Evolutionary conservation across 30 jellyfish, hydroid and myxozoan species (phyloP), one percentile per base, ranked within the genome.

Genomic region (Haliclystus octoradiatus): DNA sequence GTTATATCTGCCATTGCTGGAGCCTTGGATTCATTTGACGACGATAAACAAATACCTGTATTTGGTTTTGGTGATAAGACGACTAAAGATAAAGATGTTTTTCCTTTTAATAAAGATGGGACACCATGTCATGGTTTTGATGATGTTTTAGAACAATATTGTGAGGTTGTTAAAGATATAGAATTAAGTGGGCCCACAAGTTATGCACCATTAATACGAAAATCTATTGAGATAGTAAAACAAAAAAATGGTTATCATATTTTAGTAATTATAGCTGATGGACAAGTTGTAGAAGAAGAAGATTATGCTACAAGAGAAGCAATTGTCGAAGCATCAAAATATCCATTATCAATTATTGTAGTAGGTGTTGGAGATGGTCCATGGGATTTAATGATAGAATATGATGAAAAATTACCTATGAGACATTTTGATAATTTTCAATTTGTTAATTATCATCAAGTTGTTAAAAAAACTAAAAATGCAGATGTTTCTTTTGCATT

Each of bases 281-380:
- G 95, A 7, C 95, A 84, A 68, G 95, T 84, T 15, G 78, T 60
- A 12, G 93, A 84, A 9, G 90, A 84, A 64, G 94, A 77, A 57
- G 95, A 84, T 19, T 28, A 33, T 24, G 83, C 51, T 19, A 84
- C 95, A 26, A 34, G 93, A 27, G 34, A 61, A 32, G 95, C 93
- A 1, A 72, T 84, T 49, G 89, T 84, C 31, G 80, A 72, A 30
- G 95, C 95, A 5, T 84, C 95, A 1, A 22, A 27, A 12, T 71
- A 66, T 32, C 95, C 95, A 2, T 77, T 84, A 69, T 84, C 95
- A 22, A 84, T 84, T 12, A 78, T 84, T 50, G 74, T 84, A 12
- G 95, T 84, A 0, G 95, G 95, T 61, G 95, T 84, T 2, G 95
- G 95, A 30, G 95, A 84, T 67, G 95, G 95, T 1, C 95, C 95